phyloP scores from a whole-genome alignment of 2,888 invertebrate genomes.

The Lasioglossum zephyrum region DNA sequence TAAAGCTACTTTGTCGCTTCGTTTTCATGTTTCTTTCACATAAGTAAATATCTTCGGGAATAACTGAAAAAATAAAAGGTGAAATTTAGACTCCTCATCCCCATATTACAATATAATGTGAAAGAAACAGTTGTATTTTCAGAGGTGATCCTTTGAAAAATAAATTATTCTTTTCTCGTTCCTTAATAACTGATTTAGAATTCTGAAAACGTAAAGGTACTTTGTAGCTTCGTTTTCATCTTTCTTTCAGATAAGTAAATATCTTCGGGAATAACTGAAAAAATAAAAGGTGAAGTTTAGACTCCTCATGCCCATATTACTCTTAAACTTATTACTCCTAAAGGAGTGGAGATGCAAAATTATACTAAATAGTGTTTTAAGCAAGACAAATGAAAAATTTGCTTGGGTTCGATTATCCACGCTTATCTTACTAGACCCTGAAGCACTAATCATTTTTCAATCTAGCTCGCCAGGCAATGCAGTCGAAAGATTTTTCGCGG shows the following conservation, averaged over 20 bases:
- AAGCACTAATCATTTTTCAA: constrained; percentile 7
- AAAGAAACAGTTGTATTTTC: not conserved
- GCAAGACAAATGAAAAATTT: not conserved
- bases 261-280: not conserved
- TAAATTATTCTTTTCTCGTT: not conserved
- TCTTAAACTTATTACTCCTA: not conserved
- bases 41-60: not conserved
- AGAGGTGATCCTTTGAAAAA: not conserved
- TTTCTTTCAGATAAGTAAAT: not conserved
- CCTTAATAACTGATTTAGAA: not conserved
- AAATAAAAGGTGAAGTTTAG: no score
- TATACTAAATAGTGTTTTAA: not conserved
- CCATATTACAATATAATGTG: not conserved
- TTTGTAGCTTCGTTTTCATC: not conserved
- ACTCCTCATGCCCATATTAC: not conserved
- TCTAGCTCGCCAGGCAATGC: not conserved
- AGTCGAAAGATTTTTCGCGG: not conserved
- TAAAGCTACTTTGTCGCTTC: not conserved
- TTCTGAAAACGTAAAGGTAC: not conserved
- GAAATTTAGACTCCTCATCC: no score
- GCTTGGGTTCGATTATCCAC: not conserved
- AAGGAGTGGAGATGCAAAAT: not conserved
- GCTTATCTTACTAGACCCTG: not conserved
- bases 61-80: no score
- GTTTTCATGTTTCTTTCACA: not conserved